These are phyloP conservation scores for Cheilosia pagana DNA, from an alignment of 2,888 invertebrate species.

Conservation along the genomic window DNA sequence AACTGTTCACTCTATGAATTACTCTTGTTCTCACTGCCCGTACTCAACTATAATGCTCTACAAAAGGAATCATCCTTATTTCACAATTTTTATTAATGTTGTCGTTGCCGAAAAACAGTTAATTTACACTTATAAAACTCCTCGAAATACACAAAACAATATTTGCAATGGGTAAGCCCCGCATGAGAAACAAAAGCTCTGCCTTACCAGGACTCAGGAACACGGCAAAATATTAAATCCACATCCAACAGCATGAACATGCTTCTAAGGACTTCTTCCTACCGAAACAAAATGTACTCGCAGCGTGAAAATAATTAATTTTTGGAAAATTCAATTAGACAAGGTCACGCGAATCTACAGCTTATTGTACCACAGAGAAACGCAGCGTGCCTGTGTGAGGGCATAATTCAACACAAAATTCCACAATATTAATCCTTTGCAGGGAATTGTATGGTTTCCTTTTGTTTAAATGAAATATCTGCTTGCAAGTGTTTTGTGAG, in stretches of 20 bases:
- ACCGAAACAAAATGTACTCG: conserved; percentile 42
- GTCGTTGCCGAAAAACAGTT: conserved; percentile 2
- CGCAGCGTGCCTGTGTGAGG: conserved; percentile 46
- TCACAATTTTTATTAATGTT: neutral
- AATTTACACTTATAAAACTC: conserved; percentile 16
- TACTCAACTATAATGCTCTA: neutral
- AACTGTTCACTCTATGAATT: too few species aligned
- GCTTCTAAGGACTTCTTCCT: conserved; percentile 13
- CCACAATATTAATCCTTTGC: conserved; percentile 67
- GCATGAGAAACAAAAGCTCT: conserved; percentile 39
- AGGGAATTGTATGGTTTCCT: conserved; percentile 53
- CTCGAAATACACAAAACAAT: neutral
- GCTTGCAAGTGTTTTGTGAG: conserved; percentile 48
- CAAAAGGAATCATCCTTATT: neutral
- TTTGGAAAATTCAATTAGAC: conserved; percentile 76
- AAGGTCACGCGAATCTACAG: conserved; percentile 76
- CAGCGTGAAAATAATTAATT: conserved; percentile 72
- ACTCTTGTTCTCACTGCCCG: neutral
- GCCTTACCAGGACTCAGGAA: neutral
- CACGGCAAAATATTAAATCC: neutral
- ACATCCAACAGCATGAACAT: conserved; percentile 18
- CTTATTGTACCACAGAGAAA: conserved; percentile 33
- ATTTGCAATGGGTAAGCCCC: conserved; percentile 1
- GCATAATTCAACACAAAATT: conserved; percentile 54
- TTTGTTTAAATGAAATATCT: conserved; percentile 73